Percentiles rank a stretch among this genome's conserved stretches.
Conservation (phyloP, 2,888 invertebrate genomes). For the Rhopalosiphum nymphaeae region DNA sequence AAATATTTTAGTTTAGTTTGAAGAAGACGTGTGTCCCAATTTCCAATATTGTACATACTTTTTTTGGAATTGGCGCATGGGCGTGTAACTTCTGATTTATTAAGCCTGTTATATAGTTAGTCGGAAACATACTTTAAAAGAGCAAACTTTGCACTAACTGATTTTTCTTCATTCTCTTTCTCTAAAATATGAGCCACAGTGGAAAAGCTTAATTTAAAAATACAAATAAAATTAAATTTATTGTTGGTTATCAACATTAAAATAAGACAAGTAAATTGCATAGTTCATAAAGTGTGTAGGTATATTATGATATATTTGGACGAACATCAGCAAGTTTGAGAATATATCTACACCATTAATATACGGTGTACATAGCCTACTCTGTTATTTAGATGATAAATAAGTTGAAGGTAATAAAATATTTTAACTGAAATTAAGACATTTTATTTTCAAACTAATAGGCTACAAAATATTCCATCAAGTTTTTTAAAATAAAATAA, state of each 20-base stretch:
- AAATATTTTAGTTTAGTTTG: background rate
- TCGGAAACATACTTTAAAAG: background rate
- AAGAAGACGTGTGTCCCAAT: background rate
- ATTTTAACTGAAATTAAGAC: background rate
- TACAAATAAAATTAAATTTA: background rate
- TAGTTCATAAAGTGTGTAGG: background rate
- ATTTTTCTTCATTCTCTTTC: background rate
- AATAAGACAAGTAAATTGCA: background rate
- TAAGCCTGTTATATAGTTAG: background rate
- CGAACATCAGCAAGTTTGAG: background rate
- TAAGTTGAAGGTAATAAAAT: background rate
- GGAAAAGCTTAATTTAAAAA: background rate
- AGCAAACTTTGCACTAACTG: background rate
- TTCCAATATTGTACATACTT: background rate
- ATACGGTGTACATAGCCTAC: background rate
- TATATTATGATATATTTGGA: background rate
- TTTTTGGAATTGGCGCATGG: background rate
- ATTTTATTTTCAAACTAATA: background rate
- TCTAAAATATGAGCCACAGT: background rate
- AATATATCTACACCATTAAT: background rate
- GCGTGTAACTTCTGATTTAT: background rate
- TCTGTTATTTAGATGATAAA: background rate
- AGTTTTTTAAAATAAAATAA: background rate
- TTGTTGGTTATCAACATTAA: background rate
- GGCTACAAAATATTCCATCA: background rate